Conservation (phyloP, 2,113 vertebrate genomes). For the Oncorhynchus tshawytscha region DNA sequence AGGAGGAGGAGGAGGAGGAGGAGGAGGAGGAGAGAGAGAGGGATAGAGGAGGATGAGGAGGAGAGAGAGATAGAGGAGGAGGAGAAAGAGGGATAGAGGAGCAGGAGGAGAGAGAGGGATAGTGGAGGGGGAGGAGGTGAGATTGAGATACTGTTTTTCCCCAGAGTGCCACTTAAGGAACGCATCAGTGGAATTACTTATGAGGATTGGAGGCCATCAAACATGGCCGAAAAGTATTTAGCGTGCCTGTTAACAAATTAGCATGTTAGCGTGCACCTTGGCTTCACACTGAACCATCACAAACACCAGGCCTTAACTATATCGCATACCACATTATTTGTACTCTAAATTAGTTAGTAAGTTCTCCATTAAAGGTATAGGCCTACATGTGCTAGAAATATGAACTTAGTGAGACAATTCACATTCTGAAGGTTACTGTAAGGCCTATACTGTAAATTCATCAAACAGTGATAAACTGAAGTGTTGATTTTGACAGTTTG, state of each 20-base stretch:
- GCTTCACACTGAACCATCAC: conserved; percentile 36
- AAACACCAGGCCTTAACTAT: background rate
- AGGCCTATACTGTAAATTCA: background rate
- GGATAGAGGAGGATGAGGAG: too few relatives aligned
- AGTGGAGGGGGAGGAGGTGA: conserved; percentile 12
- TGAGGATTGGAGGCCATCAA: conserved; percentile 44
- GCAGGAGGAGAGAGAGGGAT: background rate
- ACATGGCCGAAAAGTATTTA: conserved; percentile 41
- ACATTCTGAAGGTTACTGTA: background rate
- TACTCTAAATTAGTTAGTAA: conserved; percentile 7
- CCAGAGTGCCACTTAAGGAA: conserved; percentile 50
- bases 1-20: background rate
- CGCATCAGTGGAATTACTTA: conserved; percentile 47
- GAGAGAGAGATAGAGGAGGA: too few relatives aligned
- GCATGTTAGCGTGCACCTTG: conserved; percentile 34
- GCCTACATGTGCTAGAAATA: background rate
- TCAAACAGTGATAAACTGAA: background rate
- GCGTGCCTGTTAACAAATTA: conserved; percentile 50
- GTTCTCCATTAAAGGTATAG: background rate
- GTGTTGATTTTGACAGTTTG: background rate
- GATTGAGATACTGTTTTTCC: conserved; percentile 25
- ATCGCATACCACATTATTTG: background rate
- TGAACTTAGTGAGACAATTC: background rate
- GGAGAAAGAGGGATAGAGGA: too few relatives aligned
- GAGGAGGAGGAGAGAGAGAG: background rate